Conservation (phyloP, 2,797 vertebrate genomes). For the Macropus fuliginosus region DNA sequence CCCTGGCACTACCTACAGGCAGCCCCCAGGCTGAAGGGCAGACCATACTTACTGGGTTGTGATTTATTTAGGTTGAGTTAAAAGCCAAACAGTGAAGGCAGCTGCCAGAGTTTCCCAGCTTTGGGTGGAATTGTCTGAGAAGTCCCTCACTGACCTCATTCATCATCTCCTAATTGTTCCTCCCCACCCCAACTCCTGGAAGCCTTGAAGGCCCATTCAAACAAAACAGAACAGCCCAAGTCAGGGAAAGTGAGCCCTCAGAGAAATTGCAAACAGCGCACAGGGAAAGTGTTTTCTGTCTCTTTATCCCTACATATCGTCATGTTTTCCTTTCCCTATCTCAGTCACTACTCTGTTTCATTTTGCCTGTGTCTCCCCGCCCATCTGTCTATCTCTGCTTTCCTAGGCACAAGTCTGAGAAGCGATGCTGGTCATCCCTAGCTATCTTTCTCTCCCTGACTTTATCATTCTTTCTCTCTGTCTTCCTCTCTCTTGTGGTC, state of each 20-base stretch:
- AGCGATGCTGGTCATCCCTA: neutral
- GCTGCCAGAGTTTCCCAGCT: neutral
- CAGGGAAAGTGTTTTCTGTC: neutral
- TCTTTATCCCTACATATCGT: neutral
- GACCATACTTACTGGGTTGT: neutral
- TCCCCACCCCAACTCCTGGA: neutral
- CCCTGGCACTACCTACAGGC: neutral
- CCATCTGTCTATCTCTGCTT: neutral
- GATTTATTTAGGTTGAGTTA: neutral
- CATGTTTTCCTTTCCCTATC: too few species aligned
- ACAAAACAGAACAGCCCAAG: neutral
- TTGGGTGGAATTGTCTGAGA: constrained; percentile 13
- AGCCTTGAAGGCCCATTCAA: neutral
- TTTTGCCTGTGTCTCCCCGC: neutral
- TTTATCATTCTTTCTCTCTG: neutral
- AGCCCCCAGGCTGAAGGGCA: neutral
- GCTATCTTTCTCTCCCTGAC: neutral
- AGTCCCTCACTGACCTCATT: neutral
- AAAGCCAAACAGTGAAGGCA: neutral
- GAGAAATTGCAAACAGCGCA: neutral
- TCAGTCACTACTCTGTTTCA: neutral
- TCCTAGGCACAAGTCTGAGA: neutral
- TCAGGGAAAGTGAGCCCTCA: neutral
- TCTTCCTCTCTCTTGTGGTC: neutral
- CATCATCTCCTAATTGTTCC: neutral